Evolutionary conservation across 2,888 invertebrate species (phyloP).

Genomic region (Xestia sexstrigata): DNA sequence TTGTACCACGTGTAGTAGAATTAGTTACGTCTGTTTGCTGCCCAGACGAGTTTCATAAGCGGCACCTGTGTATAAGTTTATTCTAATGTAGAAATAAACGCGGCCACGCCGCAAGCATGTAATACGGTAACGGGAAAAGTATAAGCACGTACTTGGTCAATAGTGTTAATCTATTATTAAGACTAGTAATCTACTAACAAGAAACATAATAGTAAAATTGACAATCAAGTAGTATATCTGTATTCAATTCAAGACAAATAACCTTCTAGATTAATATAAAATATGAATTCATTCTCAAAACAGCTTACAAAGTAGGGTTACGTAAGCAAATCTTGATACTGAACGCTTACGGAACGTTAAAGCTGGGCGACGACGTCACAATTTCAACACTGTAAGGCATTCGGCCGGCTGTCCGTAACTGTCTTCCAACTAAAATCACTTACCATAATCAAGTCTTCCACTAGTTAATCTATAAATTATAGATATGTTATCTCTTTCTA

Average conservation of each 20-base stretch:
- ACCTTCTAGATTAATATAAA: conserved; percentile 25
- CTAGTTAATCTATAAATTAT: conserved; percentile 78
- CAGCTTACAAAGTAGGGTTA: conserved; percentile 39
- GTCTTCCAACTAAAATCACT: conserved; percentile 71
- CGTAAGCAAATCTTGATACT: conserved; percentile 54
- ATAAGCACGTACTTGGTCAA: conserved; percentile 8
- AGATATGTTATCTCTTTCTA: conserved; percentile 77
- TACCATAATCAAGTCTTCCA: conserved; percentile 73
- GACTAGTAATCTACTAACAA: neutral
- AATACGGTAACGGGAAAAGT: conserved; percentile 41
- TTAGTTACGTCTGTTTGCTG: conserved; percentile 79
- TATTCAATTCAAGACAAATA: neutral
- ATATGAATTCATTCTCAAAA: conserved; percentile 39
- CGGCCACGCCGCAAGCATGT: conserved; percentile 22
- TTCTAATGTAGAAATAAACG: conserved; percentile 58
- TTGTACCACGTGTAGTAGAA: conserved; percentile 72
- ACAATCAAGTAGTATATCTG: neutral
- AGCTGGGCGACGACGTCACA: conserved; percentile 51
- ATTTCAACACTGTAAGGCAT: conserved; percentile 68
- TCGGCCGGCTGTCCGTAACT: conserved; percentile 63
- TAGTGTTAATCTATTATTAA: neutral
- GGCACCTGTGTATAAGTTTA: conserved; percentile 62
- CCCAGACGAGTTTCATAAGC: conserved; percentile 75
- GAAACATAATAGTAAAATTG: neutral
- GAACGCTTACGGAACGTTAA: conserved; percentile 57